Conservation (phyloP, 2,113 vertebrate genomes). For the Sciurus niger region DNA sequence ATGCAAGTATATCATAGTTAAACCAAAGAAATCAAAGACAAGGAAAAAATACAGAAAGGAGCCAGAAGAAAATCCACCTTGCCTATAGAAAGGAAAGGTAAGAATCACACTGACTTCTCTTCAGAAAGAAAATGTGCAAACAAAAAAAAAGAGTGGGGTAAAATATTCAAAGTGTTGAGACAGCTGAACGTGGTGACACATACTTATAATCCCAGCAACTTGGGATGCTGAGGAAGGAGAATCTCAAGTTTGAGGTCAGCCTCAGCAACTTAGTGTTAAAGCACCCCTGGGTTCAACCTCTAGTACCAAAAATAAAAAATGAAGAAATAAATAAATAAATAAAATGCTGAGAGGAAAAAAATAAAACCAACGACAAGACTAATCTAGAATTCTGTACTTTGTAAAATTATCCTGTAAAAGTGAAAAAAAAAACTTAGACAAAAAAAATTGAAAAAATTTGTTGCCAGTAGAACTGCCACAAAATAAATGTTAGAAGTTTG, state of each 20-base stretch:
- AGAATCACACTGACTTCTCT: constrained; percentile 6
- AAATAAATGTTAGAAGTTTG: not conserved
- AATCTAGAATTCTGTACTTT: not conserved
- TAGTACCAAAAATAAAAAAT: too few relatives aligned
- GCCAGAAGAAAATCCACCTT: not conserved
- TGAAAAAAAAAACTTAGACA: not conserved
- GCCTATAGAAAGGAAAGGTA: not conserved
- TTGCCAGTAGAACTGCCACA: not conserved
- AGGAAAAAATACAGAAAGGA: not conserved
- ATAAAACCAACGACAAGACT: not conserved
- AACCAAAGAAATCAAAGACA: not conserved
- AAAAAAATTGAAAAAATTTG: not conserved
- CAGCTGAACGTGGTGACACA: too few relatives aligned
- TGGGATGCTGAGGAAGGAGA: too few relatives aligned
- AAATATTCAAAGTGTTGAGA: constrained; percentile 5
- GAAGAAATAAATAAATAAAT: too few relatives aligned
- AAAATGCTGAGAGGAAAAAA: not conserved
- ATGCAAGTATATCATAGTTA: not conserved
- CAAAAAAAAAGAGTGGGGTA: not conserved
- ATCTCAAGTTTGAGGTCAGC: too few relatives aligned
- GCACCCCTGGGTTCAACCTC: too few relatives aligned
- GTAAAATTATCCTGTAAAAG: not conserved
- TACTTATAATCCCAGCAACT: too few relatives aligned
- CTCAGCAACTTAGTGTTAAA: too few relatives aligned
- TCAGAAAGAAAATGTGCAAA: not conserved